phyloP scores from a whole-genome alignment of 2,888 invertebrate genomes.

The Melanchra persicariae region DNA sequence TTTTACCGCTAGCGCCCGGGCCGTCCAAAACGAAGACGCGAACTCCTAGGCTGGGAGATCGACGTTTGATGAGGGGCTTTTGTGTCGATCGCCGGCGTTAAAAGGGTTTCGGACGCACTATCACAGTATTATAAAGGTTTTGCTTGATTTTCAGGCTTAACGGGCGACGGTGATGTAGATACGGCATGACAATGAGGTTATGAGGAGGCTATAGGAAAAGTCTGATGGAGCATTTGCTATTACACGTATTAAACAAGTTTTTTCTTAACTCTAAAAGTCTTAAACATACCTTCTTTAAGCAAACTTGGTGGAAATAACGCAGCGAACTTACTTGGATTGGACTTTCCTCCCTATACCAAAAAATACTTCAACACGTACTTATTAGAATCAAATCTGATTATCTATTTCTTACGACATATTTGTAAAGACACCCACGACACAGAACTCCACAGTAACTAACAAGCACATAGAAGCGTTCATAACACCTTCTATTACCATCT shows the following conservation, averaged over 20 bases:
- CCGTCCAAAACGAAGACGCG: constrained; percentile 84
- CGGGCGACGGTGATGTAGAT: constrained; percentile 38
- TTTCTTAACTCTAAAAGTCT: background rate
- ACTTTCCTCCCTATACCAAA: background rate
- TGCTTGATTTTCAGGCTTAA: constrained; percentile 65
- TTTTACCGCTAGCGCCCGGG: constrained; percentile 83
- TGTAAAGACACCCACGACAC: constrained; percentile 25
- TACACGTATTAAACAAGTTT: background rate
- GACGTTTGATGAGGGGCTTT: constrained; percentile 90
- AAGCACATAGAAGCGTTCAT: constrained; percentile 43
- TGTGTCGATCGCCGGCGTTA: constrained; percentile 86
- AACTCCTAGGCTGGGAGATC: constrained; percentile 83
- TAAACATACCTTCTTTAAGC: too few species aligned
- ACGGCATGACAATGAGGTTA: constrained; percentile 25
- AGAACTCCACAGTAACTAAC: too few species aligned
- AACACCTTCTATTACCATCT: constrained; percentile 25
- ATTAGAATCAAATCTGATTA: background rate
- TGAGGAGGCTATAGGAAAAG: constrained; percentile 2
- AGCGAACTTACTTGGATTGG: background rate
- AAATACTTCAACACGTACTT: background rate
- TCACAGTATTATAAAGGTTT: constrained; percentile 70
- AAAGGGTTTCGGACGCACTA: constrained; percentile 86
- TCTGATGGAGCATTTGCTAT: background rate
- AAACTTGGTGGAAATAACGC: background rate
- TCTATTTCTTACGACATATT: background rate